Conservation (phyloP, 2,888 invertebrate genomes). For the Rhagonycha lutea region DNA sequence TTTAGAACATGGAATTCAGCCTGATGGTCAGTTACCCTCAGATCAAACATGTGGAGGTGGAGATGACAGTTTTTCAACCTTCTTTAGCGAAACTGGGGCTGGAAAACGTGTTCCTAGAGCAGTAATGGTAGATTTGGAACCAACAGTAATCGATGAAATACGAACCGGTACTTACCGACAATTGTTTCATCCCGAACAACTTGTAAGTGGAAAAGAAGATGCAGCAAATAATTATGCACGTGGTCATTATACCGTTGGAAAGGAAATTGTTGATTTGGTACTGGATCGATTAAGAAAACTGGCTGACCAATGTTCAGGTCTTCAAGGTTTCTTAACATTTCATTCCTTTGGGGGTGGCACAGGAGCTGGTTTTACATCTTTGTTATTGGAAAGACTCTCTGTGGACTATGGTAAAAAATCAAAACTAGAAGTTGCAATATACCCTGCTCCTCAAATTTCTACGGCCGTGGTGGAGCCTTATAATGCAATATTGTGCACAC, state of each 20-base stretch:
- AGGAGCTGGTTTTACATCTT: conserved; percentile 89
- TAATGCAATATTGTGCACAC: conserved; percentile 67
- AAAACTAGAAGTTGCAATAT: conserved; percentile 72
- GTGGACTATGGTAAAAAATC: conserved; percentile 75
- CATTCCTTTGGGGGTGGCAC: conserved; percentile 93
- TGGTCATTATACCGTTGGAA: conserved; percentile 79
- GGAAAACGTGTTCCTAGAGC: conserved; percentile 67
- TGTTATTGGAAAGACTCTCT: conserved; percentile 88
- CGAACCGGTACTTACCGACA: conserved; percentile 77
- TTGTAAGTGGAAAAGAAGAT: conserved; percentile 86
- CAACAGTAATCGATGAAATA: conserved; percentile 63
- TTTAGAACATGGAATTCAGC: conserved; percentile 43
- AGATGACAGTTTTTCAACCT: conserved; percentile 47
- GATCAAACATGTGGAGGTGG: conserved; percentile 53
- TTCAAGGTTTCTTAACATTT: conserved; percentile 87
- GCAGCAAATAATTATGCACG: conserved; percentile 86
- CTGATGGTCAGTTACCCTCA: conserved; percentile 51
- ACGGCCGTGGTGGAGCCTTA: conserved; percentile 63
- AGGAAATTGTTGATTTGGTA: conserved; percentile 70
- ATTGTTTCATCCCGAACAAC: conserved; percentile 88
- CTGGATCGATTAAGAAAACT: conserved; percentile 70
- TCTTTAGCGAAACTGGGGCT: conserved; percentile 53
- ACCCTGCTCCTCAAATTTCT: conserved; percentile 81
- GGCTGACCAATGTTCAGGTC: conserved; percentile 74
- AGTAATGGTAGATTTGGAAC: conserved; percentile 70